These are phyloP conservation scores for Macrotis lagotis DNA, from an alignment of 2,113 vertebrate genomes.

Conservation along the genomic window DNA sequence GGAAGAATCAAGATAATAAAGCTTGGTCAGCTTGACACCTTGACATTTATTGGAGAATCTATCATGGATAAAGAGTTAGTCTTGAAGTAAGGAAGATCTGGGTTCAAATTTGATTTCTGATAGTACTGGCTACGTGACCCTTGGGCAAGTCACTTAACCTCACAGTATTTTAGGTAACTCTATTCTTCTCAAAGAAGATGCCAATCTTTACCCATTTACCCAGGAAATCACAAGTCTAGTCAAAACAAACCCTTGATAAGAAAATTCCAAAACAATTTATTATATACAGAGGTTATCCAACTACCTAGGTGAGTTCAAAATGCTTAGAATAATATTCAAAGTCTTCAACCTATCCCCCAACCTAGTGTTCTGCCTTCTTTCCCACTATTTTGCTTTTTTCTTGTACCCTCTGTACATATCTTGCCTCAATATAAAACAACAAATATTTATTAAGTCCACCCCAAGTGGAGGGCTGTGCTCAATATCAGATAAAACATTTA, in stretches of 20 bases:
- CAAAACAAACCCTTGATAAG: neutral
- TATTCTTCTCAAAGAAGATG: neutral
- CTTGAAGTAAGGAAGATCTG: conserved; percentile 15
- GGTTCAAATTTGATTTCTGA: neutral
- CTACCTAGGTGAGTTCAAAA: neutral
- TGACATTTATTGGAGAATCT: neutral
- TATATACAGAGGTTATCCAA: neutral
- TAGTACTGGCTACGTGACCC: neutral
- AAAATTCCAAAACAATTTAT: neutral
- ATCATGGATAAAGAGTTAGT: neutral
- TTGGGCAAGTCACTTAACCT: neutral
- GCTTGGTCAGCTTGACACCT: neutral
- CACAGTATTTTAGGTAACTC: neutral
- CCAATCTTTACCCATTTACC: neutral
- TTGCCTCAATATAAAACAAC: neutral
- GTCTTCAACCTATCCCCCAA: neutral
- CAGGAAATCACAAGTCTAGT: neutral
- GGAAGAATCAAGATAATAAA: conserved; percentile 1
- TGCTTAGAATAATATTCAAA: neutral
- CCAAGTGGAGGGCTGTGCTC: neutral
- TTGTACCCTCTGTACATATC: neutral
- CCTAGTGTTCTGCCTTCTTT: neutral
- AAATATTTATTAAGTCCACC: neutral
- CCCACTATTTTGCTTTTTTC: neutral
- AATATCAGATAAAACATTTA: neutral